Conservation (phyloP, 2,113 vertebrate genomes). For the Camelus dromedarius region DNA sequence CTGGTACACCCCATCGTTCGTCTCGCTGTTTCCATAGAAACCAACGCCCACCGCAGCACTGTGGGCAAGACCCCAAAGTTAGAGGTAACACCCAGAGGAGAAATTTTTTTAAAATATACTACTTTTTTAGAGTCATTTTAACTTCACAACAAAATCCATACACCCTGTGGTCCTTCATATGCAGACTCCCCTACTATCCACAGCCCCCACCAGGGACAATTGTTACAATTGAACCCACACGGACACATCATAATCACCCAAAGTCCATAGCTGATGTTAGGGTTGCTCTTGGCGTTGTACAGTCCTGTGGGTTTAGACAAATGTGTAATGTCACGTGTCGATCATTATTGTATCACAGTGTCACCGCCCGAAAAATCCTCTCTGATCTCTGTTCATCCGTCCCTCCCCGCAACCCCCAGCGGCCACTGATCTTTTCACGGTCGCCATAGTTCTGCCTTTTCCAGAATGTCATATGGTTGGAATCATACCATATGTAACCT, state of each 20-base stretch:
- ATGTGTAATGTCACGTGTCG: accelerated
- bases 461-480: background rate
- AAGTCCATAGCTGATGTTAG: accelerated
- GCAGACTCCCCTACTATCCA: too few species aligned
- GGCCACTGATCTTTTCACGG: accelerated
- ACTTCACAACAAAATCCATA: background rate
- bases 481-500: accelerated
- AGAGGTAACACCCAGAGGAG: slow-evolving; percentile 51
- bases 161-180: accelerated
- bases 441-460: background rate
- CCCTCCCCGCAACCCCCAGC: background rate
- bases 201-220: accelerated
- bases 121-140: background rate
- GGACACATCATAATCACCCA: accelerated
- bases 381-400: accelerated
- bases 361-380: background rate
- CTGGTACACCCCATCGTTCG: slow-evolving; percentile 96
- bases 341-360: accelerated
- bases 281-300: background rate
- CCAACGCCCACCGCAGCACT: slow-evolving; percentile 95
- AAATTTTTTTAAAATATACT: background rate
- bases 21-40: slow-evolving; percentile 99
- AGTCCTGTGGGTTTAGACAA: background rate
- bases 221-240: accelerated
- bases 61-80: slow-evolving; percentile 23